Evolutionary conservation across 2,888 invertebrate species (phyloP).

Genomic region (Eurois occulta): DNA sequence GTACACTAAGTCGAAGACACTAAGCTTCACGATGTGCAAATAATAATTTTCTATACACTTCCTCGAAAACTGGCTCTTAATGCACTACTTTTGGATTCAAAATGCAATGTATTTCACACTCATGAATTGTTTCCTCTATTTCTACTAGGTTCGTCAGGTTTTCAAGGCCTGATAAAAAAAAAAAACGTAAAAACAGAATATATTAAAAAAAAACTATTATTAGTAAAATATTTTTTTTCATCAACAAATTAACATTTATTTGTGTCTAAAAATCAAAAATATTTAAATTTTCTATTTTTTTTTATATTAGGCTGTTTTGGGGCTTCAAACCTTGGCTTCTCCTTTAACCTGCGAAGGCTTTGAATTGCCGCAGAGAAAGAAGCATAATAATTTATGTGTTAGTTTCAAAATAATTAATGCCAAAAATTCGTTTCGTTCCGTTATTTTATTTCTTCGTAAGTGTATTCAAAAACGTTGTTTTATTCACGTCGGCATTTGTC

Average conservation of each 20-base stretch:
- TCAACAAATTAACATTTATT: not conserved
- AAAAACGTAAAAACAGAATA: too few relatives aligned
- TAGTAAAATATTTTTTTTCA: too few relatives aligned
- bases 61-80: not conserved
- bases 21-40: not conserved
- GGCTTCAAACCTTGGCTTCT: too few relatives aligned
- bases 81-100: not conserved
- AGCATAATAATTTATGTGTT: not conserved
- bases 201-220: not conserved
- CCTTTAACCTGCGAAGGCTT: not conserved
- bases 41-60: not conserved
- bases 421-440: not conserved
- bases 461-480: not conserved
- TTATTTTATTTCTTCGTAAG: not conserved
- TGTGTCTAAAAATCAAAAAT: not conserved
- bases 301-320: too few relatives aligned
- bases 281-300: not conserved
- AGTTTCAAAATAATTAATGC: not conserved
- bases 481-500: not conserved
- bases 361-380: not conserved
- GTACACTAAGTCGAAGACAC: not conserved
- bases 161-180: too few relatives aligned
- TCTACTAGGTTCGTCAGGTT: not conserved
- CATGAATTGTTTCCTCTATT: not conserved
- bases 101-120: not conserved